These are phyloP conservation scores for Phrynosoma platyrhinos DNA, from an alignment of 2,113 vertebrate species.

Conservation along the genomic window DNA sequence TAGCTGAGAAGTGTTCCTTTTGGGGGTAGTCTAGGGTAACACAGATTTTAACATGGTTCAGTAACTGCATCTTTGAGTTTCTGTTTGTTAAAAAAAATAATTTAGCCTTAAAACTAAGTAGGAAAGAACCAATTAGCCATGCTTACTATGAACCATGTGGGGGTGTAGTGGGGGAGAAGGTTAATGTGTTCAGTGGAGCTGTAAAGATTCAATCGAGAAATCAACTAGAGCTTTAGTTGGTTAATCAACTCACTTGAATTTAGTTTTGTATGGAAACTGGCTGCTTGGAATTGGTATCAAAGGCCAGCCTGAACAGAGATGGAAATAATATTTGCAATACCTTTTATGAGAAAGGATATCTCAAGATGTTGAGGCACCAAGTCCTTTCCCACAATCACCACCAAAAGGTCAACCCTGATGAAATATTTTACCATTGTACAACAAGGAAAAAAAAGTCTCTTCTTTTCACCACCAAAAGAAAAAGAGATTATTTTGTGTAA, in stretches of 20 bases:
- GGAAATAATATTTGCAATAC: no score
- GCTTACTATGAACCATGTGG: not conserved
- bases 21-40: conserved; percentile 5
- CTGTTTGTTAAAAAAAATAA: conserved; percentile 36
- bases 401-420: no score
- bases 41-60: not conserved
- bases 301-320: no score
- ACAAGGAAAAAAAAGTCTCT: no score
- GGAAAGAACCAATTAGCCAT: conserved; percentile 13
- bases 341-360: no score
- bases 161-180: accelerated
- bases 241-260: not conserved
- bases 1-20: conserved; percentile 19
- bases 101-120: conserved; percentile 42
- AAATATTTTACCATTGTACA: no score
- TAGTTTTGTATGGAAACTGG: no score
- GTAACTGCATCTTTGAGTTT: not conserved
- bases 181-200: not conserved
- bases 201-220: not conserved
- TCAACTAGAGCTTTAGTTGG: not conserved
- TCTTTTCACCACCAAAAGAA: no score
- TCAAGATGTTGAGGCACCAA: no score
- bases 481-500: no score
- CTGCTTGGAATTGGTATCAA: no score
- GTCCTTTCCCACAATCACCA: no score